Conservation (phyloP, 2,113 vertebrate genomes). For the Sander lucioperca region DNA sequence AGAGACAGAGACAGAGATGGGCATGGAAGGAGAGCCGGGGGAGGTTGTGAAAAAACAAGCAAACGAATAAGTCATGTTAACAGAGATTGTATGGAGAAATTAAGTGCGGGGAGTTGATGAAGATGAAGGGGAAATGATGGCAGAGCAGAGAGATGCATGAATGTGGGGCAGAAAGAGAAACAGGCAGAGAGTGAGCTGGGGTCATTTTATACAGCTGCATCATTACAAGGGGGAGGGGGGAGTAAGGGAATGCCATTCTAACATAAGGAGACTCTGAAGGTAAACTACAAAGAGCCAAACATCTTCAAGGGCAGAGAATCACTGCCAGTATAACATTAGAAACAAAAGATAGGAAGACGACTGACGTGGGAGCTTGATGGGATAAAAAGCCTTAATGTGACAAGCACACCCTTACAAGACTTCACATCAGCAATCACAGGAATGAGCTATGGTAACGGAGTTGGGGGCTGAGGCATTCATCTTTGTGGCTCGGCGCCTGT, state of each 20-base stretch:
- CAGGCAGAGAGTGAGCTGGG: constrained; percentile 80
- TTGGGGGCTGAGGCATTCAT: constrained; percentile 38
- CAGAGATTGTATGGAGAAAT: constrained; percentile 62
- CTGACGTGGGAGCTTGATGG: constrained; percentile 64
- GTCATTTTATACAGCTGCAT: constrained; percentile 78
- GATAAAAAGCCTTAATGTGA: constrained; percentile 59
- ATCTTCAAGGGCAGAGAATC: constrained; percentile 32
- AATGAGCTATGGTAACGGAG: constrained; percentile 25
- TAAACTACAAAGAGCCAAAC: constrained; percentile 59
- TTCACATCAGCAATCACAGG: constrained; percentile 44
- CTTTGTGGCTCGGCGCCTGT: constrained; percentile 31
- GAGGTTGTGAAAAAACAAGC: constrained; percentile 68
- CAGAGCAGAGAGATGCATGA: constrained; percentile 70
- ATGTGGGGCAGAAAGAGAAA: constrained; percentile 69
- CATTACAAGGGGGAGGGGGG: constrained; percentile 68
- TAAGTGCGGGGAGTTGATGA: constrained; percentile 48
- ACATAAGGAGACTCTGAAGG: constrained; percentile 46
- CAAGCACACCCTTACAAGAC: constrained; percentile 52
- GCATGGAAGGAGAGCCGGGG: constrained; percentile 69
- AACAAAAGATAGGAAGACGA: constrained; percentile 45
- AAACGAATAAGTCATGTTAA: constrained; percentile 70
- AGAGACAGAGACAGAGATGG: constrained; percentile 65
- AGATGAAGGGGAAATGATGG: constrained; percentile 45
- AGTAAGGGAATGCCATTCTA: constrained; percentile 49
- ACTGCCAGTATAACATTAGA: constrained; percentile 35